Conservation (phyloP, 2,797 vertebrate species). For the Pygocentrus nattereri region DNA sequence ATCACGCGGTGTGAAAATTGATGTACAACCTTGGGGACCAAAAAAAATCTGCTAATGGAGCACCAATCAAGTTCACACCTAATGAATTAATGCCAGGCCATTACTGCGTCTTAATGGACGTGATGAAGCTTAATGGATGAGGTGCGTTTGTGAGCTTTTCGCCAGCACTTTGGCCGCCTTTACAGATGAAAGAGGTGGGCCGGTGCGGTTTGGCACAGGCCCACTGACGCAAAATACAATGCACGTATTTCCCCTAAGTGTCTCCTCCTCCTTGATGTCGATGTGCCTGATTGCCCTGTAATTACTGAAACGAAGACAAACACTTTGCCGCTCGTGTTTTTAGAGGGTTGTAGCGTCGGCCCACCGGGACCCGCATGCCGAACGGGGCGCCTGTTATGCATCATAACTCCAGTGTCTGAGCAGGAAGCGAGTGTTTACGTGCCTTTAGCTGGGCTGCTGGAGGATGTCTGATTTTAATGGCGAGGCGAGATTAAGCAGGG, state of each 20-base stretch:
- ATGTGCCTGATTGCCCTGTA: slow-evolving; percentile 36
- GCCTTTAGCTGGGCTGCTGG: background rate
- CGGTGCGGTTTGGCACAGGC: background rate
- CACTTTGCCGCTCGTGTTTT: slow-evolving; percentile 21
- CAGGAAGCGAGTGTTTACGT: slow-evolving; percentile 28
- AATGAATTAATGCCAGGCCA: slow-evolving; percentile 19
- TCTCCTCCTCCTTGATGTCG: slow-evolving; percentile 40
- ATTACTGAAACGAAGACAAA: slow-evolving; percentile 51
- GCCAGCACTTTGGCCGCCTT: slow-evolving; percentile 9
- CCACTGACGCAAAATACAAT: background rate
- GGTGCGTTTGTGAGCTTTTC: slow-evolving; percentile 22
- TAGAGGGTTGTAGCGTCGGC: slow-evolving; percentile 1
- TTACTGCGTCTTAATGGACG: slow-evolving; percentile 25
- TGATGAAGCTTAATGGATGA: slow-evolving; percentile 35
- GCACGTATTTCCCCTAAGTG: slow-evolving; percentile 21
- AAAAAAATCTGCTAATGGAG: slow-evolving; percentile 8
- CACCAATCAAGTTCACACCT: slow-evolving; percentile 32
- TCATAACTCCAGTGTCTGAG: slow-evolving; percentile 5
- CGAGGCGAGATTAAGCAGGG: slow-evolving; percentile 2
- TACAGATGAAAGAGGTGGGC: background rate
- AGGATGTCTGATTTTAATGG: background rate
- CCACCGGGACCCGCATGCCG: slow-evolving; percentile 12
- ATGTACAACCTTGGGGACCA: background rate
- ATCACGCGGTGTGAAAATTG: background rate
- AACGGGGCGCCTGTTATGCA: background rate